Evolutionary conservation across 2,113 vertebrate species (phyloP).

Genomic region (Cephalophus harveyi): DNA sequence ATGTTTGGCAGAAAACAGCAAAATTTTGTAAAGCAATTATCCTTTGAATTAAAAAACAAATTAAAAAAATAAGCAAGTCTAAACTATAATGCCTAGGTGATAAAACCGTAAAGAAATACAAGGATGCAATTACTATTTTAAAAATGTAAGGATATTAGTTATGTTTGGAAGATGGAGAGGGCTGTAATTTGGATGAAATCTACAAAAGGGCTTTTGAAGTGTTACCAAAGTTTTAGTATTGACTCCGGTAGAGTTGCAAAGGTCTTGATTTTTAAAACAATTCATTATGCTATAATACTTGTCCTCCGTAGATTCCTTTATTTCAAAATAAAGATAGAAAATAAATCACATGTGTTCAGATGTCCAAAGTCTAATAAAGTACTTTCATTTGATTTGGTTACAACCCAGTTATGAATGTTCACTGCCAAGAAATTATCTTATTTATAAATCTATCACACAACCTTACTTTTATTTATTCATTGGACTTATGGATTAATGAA

Average conservation of each 20-base stretch:
- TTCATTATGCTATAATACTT: not conserved
- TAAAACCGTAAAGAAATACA: not conserved
- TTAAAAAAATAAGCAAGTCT: not conserved
- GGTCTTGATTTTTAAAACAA: not conserved
- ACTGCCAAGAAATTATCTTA: not conserved
- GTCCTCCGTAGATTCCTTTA: not conserved
- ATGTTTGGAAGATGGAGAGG: not conserved
- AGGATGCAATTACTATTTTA: not conserved
- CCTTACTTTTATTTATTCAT: not conserved
- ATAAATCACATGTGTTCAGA: too few species aligned
- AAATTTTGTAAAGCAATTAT: not conserved
- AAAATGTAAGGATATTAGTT: not conserved
- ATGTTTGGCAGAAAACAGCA: not conserved
- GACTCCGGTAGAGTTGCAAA: not conserved
- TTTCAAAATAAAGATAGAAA: not conserved
- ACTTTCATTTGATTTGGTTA: not conserved
- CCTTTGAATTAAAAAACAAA: not conserved
- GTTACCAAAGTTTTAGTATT: not conserved
- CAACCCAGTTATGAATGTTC: not conserved
- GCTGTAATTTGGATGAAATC: not conserved
- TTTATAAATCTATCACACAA: not conserved
- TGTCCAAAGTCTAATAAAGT: not conserved
- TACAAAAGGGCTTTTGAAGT: rapidly evolving
- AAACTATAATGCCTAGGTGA: not conserved
- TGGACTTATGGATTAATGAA: not conserved